Percentiles rank a stretch among this genome's conserved stretches.
Evolutionary conservation across 1,140 invertebrate species (phyloP).

Genomic region (Protaetia brevitarsis): DNA sequence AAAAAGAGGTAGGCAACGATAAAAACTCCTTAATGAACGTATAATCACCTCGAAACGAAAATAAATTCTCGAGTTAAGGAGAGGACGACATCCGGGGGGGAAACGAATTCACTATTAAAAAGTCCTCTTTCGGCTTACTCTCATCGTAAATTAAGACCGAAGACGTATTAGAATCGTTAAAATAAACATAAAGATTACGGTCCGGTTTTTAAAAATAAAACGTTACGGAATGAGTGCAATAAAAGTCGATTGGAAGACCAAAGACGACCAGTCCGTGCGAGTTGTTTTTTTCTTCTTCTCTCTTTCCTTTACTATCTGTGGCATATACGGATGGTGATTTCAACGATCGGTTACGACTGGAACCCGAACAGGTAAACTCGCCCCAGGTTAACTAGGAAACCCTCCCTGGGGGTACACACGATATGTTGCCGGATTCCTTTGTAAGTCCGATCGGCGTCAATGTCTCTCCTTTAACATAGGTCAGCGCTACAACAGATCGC

Average conservation of each 20-base stretch:
- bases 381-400: slow-evolving; percentile 43
- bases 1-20: neutral
- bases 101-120: slow-evolving; percentile 10
- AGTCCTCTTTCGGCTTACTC: slow-evolving; percentile 6
- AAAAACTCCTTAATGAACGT: slow-evolving; percentile 11
- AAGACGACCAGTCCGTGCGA: neutral
- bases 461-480: neutral
- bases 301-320: neutral
- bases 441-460: neutral
- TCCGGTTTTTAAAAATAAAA: slow-evolving; percentile 4
- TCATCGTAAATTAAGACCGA: slow-evolving; percentile 12
- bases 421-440: neutral
- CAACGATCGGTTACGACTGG: slow-evolving; percentile 27
- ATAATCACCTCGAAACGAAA: neutral
- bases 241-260: slow-evolving; percentile 7
- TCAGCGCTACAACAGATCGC: neutral
- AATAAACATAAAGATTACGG: slow-evolving; percentile 18
- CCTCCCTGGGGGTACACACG: slow-evolving; percentile 35
- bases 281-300: neutral
- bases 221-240: slow-evolving; percentile 11
- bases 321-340: slow-evolving; percentile 18
- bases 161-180: slow-evolving; percentile 14
- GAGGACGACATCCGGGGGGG: neutral
- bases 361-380: slow-evolving; percentile 34
- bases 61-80: slow-evolving; percentile 6